phyloP scores from a whole-genome alignment of 2,113 vertebrate species.

The Mola mola region DNA sequence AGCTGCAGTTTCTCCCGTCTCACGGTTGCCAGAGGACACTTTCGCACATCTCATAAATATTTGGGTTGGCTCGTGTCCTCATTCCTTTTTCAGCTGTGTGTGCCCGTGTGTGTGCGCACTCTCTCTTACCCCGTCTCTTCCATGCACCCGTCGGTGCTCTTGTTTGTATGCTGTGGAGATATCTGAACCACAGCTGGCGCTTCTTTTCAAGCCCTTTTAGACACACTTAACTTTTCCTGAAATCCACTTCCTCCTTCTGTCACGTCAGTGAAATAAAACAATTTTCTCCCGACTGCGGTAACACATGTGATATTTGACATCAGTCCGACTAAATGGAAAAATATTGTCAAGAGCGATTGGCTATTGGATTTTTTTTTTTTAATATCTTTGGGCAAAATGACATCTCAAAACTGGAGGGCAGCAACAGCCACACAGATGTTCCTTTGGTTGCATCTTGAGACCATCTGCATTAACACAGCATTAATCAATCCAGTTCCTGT shows the following conservation, averaged over 20 bases:
- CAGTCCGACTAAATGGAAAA: conserved; percentile 17
- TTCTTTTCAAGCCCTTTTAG: conserved; percentile 34
- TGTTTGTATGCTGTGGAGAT: conserved; percentile 61
- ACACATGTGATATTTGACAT: conserved; percentile 9
- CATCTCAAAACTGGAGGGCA: too few species aligned
- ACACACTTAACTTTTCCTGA: conserved; percentile 21
- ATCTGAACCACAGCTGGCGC: conserved; percentile 67
- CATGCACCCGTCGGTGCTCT: conserved; percentile 23
- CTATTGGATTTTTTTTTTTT: conserved; percentile 17
- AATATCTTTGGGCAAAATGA: too few species aligned
- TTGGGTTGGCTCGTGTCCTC: conserved; percentile 57
- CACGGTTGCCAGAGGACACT: conserved; percentile 37
- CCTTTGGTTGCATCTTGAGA: too few species aligned
- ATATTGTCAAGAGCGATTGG: conserved; percentile 17
- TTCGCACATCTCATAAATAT: conserved; percentile 66
- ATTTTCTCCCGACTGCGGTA: not conserved
- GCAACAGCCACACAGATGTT: too few species aligned
- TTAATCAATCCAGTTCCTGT: too few species aligned
- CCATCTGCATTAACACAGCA: too few species aligned
- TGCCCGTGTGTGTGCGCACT: conserved; percentile 16
- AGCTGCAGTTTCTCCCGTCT: conserved; percentile 26
- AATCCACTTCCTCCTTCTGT: conserved; percentile 23
- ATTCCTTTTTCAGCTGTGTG: conserved; percentile 23
- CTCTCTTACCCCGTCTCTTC: conserved; percentile 2
- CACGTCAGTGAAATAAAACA: conserved; percentile 29